Evolutionary conservation across 2,797 vertebrate genomes (phyloP).

Genomic region (Urocyon cinereoargenteus): DNA sequence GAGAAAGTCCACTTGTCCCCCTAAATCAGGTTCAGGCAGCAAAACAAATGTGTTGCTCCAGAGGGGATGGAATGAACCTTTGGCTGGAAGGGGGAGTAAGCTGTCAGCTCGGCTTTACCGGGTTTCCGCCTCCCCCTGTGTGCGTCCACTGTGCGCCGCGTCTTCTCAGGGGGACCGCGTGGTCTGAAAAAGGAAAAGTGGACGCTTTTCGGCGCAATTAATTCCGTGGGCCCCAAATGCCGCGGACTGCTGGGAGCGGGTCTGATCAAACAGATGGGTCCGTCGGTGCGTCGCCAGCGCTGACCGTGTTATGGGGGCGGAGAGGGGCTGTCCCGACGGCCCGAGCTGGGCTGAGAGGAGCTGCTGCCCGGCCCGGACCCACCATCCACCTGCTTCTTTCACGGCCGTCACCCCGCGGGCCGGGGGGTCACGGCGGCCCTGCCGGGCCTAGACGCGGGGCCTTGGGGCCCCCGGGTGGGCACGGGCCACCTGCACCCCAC

Average conservation of each 20-base stretch:
- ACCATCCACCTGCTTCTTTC: no score
- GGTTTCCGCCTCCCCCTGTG: neutral
- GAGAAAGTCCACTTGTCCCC: conserved; percentile 4
- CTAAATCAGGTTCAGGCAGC: neutral
- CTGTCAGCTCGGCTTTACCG: neutral
- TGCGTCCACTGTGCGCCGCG: neutral
- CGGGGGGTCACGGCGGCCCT: neutral
- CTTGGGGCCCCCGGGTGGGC: neutral
- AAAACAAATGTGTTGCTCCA: conserved; percentile 53
- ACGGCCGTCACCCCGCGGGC: rapidly evolving
- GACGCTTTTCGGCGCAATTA: conserved; percentile 51
- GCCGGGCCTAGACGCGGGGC: rapidly evolving
- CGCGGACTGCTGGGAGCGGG: conserved; percentile 38
- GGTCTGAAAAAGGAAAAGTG: neutral
- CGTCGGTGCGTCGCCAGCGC: neutral
- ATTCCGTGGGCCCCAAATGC: conserved; percentile 23
- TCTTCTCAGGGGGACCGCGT: neutral
- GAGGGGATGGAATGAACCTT: conserved; percentile 26
- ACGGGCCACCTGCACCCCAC: neutral
- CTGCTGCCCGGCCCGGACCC: no score
- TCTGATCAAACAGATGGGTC: conserved; percentile 58
- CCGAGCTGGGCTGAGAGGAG: no score
- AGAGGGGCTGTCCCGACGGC: neutral
- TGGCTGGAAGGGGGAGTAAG: neutral
- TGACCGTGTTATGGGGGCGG: neutral